Evolutionary conservation across 2,797 vertebrate genomes (phyloP).

Genomic region (Muscicapa comitata): DNA sequence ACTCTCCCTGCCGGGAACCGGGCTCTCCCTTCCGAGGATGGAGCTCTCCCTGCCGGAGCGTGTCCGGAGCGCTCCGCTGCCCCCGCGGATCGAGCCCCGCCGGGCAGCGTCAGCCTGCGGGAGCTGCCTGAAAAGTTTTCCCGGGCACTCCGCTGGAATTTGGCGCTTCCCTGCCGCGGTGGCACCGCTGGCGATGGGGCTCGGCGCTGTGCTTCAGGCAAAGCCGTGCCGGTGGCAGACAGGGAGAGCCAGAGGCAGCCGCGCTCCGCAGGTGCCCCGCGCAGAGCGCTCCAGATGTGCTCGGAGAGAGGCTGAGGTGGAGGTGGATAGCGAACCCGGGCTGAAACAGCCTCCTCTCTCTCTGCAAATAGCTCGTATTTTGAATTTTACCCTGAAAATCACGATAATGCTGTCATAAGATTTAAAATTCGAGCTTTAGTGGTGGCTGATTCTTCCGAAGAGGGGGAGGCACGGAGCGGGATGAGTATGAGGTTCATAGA

Average conservation of each 20-base stretch:
- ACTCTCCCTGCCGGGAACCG: not conserved
- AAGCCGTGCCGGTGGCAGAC: accelerated
- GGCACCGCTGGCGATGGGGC: not conserved
- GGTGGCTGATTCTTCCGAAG: not conserved
- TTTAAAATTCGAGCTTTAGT: not conserved
- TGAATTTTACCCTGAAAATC: not conserved
- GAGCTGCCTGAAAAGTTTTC: not conserved
- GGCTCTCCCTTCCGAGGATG: too few species aligned
- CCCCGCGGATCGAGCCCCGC: not conserved
- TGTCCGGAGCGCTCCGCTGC: not conserved
- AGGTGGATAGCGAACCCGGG: not conserved
- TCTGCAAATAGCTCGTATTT: not conserved
- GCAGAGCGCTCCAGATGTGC: accelerated
- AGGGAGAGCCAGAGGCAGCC: not conserved
- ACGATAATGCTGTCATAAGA: accelerated
- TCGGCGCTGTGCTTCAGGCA: not conserved
- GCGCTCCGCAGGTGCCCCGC: not conserved
- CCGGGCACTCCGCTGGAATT: accelerated
- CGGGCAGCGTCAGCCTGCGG: not conserved
- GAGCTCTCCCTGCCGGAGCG: not conserved
- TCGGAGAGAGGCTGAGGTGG: not conserved
- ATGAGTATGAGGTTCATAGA: not conserved
- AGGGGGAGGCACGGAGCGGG: not conserved
- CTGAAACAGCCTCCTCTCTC: not conserved
- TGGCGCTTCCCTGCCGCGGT: not conserved